Evolutionary conservation across 2,797 vertebrate genomes (phyloP), one percentile per base, ranked within the genome.

Genomic region (Sphenodon punctatus): DNA sequence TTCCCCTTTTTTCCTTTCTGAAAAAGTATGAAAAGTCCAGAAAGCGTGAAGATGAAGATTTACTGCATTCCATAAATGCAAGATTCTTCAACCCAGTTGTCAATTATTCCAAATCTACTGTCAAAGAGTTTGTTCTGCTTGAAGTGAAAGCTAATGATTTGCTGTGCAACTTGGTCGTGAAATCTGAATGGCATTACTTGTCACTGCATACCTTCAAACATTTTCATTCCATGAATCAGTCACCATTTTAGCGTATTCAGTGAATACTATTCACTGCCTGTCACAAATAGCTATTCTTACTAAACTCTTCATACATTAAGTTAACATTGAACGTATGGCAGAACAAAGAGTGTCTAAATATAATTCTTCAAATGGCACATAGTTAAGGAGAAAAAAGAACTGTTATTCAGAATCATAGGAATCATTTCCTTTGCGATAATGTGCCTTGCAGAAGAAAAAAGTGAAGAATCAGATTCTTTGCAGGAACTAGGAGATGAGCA

Each of bases 121-220:
- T 32, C 72, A 77, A 67, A 82, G 20, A 65, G 27, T 78, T 88
- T 82, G 15, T 48, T 87, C 53, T 43, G 53, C 43, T 27, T 67
- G 45, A 75, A 80, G 70, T 53, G 67, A 84, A 88, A 86, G 41
- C 61, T 80, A 82, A 86, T 41, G 39, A 66, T 75, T 39, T 75
- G n/a, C 42, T 67, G 3, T 32, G 43, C 43, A 25, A 49, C n/a
- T 23, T 55, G 56, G 59, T 65, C 20, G 77, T n/a, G 27, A 86
- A 85, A 88, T 55, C 12, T 34, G 56, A 84, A 53, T 43, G 60
- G 64, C 25, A 60, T 38, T 75, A 75, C 13, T 23, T 68, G 34
- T 38, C 45, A 67, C 36, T 36, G 36, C 6, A 72, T n/a, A 56
- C 4, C 36, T 66, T 42, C 30, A 3, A 86, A 78, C 42, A 58